phyloP scores from a whole-genome alignment of 2,113 vertebrate species.

The Garra rufa region DNA sequence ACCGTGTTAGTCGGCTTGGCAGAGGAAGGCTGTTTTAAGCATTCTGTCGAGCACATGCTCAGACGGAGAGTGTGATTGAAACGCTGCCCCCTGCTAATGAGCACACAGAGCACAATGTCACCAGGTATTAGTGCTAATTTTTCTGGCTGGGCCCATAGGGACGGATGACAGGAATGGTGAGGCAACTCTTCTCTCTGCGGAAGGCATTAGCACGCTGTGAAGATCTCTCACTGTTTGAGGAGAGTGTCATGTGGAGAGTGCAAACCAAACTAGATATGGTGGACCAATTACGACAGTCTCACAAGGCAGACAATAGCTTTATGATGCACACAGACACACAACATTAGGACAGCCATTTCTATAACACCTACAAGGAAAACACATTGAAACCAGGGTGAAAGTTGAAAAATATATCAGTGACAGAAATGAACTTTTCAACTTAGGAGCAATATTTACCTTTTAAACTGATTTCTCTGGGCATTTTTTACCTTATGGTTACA shows the following conservation, averaged over 20 bases:
- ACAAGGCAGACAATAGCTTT: not conserved
- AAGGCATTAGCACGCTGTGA: slow-evolving; percentile 11
- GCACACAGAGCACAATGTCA: slow-evolving; percentile 46
- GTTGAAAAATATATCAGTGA: not conserved
- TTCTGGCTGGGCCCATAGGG: not conserved
- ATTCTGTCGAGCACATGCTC: not conserved
- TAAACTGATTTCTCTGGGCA: not conserved
- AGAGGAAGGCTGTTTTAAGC: not conserved
- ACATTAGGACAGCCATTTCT: not conserved
- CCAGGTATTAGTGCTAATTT: slow-evolving; percentile 34
- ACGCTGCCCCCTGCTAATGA: slow-evolving; percentile 37
- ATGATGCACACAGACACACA: not conserved
- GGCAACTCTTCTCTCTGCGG: not conserved
- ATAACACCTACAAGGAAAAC: not conserved
- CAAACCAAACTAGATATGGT: slow-evolving; percentile 11
- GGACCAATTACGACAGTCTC: slow-evolving; percentile 43
- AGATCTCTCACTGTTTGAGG: not conserved
- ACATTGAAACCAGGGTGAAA: not conserved
- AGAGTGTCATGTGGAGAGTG: not conserved
- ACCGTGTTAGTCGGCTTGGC: not conserved
- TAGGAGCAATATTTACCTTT: not conserved
- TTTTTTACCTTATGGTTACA: too few species aligned
- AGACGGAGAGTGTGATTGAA: slow-evolving; percentile 20
- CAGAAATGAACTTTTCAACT: not conserved
- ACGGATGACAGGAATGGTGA: not conserved